Conservation (phyloP, 2,797 vertebrate species). For the Myiothlypis chrysogaster region DNA sequence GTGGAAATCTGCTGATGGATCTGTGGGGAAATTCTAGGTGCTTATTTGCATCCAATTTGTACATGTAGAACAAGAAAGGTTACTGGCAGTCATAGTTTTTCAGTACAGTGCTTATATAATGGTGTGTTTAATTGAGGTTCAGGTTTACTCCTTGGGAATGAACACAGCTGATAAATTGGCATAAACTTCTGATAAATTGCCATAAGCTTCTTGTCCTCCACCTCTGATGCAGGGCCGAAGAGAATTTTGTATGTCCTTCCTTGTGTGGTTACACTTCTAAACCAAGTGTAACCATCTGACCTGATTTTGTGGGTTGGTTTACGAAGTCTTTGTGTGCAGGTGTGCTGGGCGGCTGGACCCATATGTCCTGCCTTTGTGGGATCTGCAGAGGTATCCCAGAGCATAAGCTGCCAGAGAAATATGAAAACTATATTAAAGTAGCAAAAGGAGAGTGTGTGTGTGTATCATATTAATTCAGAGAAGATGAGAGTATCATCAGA, state of each 20-base stretch:
- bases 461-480: background rate
- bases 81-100: slow-evolving; percentile 3
- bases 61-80: background rate
- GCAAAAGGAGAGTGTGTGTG: background rate
- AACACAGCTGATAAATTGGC: background rate
- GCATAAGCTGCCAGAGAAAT: background rate
- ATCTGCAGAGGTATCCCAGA: background rate
- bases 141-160: background rate
- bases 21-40: background rate
- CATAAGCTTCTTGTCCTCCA: background rate
- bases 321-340: background rate
- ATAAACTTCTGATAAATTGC: background rate
- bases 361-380: background rate
- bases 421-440: background rate
- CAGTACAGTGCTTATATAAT: background rate
- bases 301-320: background rate
- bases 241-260: background rate
- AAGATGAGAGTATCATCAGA: background rate
- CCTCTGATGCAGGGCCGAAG: background rate
- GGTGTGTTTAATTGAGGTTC: background rate
- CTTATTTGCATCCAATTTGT: slow-evolving; percentile 39
- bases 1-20: background rate
- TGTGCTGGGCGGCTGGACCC: background rate
- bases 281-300: background rate
- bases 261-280: background rate